These are phyloP conservation scores for Henricia sp. DNA, from an alignment of 53 echinoderm and acorn worm species.

Conservation along the genomic window DNA sequence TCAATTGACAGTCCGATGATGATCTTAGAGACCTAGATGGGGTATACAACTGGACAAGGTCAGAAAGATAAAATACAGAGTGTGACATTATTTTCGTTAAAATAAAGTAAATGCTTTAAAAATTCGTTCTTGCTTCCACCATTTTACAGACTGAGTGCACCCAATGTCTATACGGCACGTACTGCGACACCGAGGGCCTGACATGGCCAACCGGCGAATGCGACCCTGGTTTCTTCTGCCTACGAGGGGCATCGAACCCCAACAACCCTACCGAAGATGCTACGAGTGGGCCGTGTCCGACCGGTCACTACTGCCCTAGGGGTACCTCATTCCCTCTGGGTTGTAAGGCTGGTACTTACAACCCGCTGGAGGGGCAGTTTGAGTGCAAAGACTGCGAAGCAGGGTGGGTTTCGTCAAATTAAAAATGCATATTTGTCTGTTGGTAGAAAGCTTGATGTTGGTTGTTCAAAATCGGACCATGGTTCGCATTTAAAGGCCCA, in stretches of 20 bases:
- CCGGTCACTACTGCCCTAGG: conserved; percentile 88
- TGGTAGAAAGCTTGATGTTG: no score
- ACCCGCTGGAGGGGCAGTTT: conserved; percentile 81
- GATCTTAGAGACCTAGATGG: no score
- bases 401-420: conserved; percentile 63
- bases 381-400: conserved; percentile 90
- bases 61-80: no score
- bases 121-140: no score
- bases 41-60: no score
- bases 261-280: conserved; percentile 86
- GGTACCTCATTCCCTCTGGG: conserved; percentile 95
- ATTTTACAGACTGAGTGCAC: conserved; percentile 86
- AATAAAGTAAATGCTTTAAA: no score
- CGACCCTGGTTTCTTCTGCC: conserved; percentile 94
- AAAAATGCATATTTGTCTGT: not conserved
- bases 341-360: conserved; percentile 90
- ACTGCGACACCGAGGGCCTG: conserved; percentile 79
- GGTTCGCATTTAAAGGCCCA: no score
- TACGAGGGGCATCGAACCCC: conserved; percentile 83
- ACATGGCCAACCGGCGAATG: conserved; percentile 86
- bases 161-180: conserved; percentile 86
- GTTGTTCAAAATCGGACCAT: no score
- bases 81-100: no score
- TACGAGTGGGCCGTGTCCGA: conserved; percentile 90
- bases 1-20: no score